phyloP scores from a whole-genome alignment of 2,113 vertebrate species.

The Vulpes lagopus region DNA sequence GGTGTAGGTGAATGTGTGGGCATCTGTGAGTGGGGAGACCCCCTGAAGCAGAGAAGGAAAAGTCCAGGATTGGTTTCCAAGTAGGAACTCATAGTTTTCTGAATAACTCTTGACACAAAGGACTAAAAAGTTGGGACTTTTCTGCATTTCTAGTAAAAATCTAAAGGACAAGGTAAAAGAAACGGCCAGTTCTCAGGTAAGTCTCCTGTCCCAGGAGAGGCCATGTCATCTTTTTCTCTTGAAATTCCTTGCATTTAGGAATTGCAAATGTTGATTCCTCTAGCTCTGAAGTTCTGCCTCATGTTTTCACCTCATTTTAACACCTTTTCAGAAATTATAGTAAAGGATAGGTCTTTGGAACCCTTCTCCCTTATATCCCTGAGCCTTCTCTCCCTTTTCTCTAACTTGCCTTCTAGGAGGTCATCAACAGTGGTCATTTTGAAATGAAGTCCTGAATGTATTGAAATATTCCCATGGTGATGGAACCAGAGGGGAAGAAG shows the following conservation, averaged over 20 bases:
- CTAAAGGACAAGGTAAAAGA: neutral
- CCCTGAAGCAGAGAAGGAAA: neutral
- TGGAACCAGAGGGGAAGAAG: neutral
- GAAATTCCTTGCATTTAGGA: neutral
- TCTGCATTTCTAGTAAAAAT: neutral
- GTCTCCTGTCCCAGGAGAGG: neutral
- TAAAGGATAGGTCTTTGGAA: neutral
- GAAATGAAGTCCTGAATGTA: neutral
- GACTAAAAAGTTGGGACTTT: neutral
- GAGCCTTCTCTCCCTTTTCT: neutral
- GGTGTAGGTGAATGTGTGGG: neutral
- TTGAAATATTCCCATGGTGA: neutral
- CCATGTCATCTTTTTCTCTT: neutral
- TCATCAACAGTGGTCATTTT: neutral
- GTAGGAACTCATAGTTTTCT: neutral
- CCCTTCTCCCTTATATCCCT: neutral
- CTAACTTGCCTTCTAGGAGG: neutral
- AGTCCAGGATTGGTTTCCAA: neutral
- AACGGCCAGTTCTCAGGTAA: neutral
- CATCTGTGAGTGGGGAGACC: neutral
- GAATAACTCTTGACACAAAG: neutral
- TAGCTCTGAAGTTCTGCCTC: neutral
- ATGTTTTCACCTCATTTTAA: neutral
- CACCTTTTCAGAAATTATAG: neutral
- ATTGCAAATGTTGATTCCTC: neutral